A percentile compares a stretch with the other conserved stretches of the same genome.
Evolutionary conservation across 2,888 invertebrate genomes (phyloP).

Genomic region (Acrobasis consociella): DNA sequence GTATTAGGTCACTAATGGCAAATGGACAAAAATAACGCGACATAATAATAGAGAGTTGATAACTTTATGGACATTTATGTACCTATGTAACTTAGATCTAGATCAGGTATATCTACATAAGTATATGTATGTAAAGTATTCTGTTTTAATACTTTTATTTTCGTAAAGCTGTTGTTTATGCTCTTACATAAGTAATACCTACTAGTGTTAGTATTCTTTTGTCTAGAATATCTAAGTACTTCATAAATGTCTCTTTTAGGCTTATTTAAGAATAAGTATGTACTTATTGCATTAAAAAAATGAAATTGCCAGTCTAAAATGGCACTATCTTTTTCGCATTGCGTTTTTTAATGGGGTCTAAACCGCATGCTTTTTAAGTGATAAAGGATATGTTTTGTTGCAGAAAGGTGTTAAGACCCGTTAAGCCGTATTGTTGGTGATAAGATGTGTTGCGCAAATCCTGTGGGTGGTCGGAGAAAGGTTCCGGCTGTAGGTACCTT

Average conservation of each 20-base stretch:
- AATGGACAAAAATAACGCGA: conserved; percentile 15
- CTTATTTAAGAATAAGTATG: too few species aligned
- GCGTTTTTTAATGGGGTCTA: background rate
- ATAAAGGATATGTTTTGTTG: conserved; percentile 37
- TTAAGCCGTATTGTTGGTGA: conserved; percentile 46
- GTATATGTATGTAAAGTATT: too few species aligned
- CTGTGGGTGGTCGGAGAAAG: conserved; percentile 61
- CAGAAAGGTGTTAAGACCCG: conserved; percentile 41
- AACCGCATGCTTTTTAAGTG: conserved; percentile 13
- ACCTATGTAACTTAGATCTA: background rate
- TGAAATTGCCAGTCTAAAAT: background rate
- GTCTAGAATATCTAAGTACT: too few species aligned
- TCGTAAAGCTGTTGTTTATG: too few species aligned
- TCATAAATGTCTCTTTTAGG: too few species aligned
- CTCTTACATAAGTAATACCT: too few species aligned
- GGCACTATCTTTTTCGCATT: background rate
- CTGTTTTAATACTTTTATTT: too few species aligned
- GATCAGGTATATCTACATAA: background rate
- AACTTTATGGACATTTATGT: background rate
- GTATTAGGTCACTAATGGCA: conserved; percentile 19
- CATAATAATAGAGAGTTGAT: background rate
- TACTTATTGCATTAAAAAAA: too few species aligned
- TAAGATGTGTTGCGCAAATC: conserved; percentile 65
- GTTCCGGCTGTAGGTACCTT: conserved; percentile 41
- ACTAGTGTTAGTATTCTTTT: too few species aligned